These are phyloP conservation scores for Aurelia coerulea DNA, from an alignment of 30 jellyfish, hydroid and myxozoan species.

Conservation along the genomic window DNA sequence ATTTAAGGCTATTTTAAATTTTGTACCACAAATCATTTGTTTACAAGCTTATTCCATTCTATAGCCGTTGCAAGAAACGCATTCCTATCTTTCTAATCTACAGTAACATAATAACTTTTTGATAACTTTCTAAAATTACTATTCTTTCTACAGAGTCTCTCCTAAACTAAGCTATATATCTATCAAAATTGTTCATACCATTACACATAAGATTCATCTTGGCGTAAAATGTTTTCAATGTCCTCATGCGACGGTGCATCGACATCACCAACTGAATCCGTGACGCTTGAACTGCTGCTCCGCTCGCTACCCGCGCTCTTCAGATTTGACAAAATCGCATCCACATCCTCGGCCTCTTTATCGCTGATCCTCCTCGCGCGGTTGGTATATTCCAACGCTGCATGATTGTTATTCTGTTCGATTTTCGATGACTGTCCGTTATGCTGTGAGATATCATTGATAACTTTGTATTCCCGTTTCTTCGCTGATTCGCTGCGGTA, in stretches of 20 bases:
- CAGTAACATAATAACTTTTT: too few species aligned
- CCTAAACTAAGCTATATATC: too few species aligned
- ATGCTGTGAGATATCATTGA: neutral
- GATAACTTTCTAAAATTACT: too few species aligned
- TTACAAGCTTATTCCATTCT: too few species aligned
- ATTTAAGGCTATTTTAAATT: too few species aligned
- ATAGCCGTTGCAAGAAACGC: too few species aligned
- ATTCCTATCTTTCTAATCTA: too few species aligned
- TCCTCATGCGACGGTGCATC: conserved; percentile 82
- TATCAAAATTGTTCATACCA: too few species aligned
- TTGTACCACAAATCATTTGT: too few species aligned
- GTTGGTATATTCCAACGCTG: neutral
- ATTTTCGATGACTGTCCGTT: neutral
- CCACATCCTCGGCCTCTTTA: conserved; percentile 26
- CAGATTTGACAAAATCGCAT: conserved; percentile 16
- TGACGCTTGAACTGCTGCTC: conserved; percentile 33
- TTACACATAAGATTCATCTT: conserved; percentile 89
- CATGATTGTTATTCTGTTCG: conserved; percentile 27
- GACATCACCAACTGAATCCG: conserved; percentile 42
- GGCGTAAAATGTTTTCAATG: conserved; percentile 57
- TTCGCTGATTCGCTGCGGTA: conserved; percentile 40
- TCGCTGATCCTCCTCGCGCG: conserved; percentile 24
- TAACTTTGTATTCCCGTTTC: neutral
- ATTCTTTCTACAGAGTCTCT: too few species aligned
- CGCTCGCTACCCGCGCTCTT: conserved; percentile 19